Conservation (phyloP, 2,113 vertebrate genomes). For the Hyaena hyaena region DNA sequence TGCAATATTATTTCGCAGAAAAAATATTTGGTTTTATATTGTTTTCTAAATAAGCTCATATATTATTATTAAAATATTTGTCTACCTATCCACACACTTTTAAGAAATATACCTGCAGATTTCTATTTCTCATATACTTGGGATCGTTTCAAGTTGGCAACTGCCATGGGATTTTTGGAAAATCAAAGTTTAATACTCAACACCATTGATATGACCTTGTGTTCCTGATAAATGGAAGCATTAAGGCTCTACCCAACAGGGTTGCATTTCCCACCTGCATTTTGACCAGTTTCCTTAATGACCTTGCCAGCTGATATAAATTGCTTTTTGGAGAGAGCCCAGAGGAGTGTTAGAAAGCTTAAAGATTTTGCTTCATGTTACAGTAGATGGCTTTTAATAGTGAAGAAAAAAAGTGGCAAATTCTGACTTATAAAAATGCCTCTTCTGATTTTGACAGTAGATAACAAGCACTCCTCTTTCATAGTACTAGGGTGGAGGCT, state of each 20-base stretch:
- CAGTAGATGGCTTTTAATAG: slow-evolving; percentile 53
- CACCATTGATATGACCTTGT: slow-evolving; percentile 65
- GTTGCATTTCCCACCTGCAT: slow-evolving; percentile 68
- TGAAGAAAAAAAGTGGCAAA: slow-evolving; percentile 21
- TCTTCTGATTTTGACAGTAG: slow-evolving; percentile 46
- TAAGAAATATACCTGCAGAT: neutral
- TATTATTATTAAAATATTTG: neutral
- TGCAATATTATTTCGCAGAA: neutral
- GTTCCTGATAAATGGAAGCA: slow-evolving; percentile 62
- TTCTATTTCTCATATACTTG: neutral
- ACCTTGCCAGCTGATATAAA: slow-evolving; percentile 68
- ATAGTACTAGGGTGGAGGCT: neutral
- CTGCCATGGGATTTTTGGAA: neutral
- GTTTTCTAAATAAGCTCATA: slow-evolving; percentile 37
- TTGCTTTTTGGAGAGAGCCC: slow-evolving; percentile 65
- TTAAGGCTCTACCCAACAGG: slow-evolving; percentile 52
- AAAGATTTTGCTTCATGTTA: slow-evolving; percentile 75
- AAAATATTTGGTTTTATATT: neutral
- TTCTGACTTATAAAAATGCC: slow-evolving; percentile 35
- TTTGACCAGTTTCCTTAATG: slow-evolving; percentile 72
- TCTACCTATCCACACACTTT: neutral
- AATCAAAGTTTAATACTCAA: slow-evolving; percentile 56
- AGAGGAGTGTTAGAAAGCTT: slow-evolving; percentile 57
- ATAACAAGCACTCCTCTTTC: slow-evolving; percentile 17
- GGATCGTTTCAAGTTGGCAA: neutral